These are phyloP conservation scores for Macropodus opercularis DNA, from an alignment of 2,797 vertebrate genomes.

Conservation along the genomic window DNA sequence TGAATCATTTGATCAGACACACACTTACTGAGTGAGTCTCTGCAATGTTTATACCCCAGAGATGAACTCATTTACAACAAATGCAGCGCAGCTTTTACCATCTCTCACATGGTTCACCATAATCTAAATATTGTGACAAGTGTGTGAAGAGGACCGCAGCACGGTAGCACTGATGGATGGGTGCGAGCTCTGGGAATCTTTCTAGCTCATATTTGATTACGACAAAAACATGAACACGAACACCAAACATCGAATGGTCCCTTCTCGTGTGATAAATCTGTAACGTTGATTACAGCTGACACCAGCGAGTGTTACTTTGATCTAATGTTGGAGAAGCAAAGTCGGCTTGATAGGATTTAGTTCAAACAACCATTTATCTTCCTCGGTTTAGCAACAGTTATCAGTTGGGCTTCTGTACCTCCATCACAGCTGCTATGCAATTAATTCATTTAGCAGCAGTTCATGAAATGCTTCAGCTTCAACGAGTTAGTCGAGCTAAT, in stretches of 20 bases:
- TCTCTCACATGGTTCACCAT: slow-evolving; percentile 42
- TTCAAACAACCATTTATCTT: slow-evolving; percentile 58
- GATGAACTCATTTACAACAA: slow-evolving; percentile 61
- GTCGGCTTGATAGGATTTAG: slow-evolving; percentile 40
- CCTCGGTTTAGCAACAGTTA: slow-evolving; percentile 39
- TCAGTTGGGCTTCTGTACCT: slow-evolving; percentile 31
- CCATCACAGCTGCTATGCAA: slow-evolving; percentile 15
- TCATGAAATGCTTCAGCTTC: slow-evolving; percentile 35
- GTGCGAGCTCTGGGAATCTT: slow-evolving; percentile 15
- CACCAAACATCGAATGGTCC: slow-evolving; percentile 12
- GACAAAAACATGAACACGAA: slow-evolving; percentile 31
- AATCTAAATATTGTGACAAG: slow-evolving; percentile 69
- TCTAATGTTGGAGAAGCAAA: slow-evolving; percentile 43
- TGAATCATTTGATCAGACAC: slow-evolving; percentile 46
- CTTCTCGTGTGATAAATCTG: slow-evolving; percentile 37
- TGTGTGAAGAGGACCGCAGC: slow-evolving; percentile 29
- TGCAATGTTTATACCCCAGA: slow-evolving; percentile 49
- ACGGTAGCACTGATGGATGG: slow-evolving; percentile 55
- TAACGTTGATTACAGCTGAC: slow-evolving; percentile 48
- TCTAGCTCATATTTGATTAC: slow-evolving; percentile 38
- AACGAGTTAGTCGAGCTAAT: slow-evolving; percentile 19
- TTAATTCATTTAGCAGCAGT: slow-evolving; percentile 46
- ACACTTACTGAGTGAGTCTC: slow-evolving; percentile 13
- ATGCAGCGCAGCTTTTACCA: slow-evolving; percentile 48
- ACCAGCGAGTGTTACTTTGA: slow-evolving; percentile 32